Base-by-base conservation (phyloP, 2,797 vertebrate genomes). In the Hemibagrus guttatus region DNA sequence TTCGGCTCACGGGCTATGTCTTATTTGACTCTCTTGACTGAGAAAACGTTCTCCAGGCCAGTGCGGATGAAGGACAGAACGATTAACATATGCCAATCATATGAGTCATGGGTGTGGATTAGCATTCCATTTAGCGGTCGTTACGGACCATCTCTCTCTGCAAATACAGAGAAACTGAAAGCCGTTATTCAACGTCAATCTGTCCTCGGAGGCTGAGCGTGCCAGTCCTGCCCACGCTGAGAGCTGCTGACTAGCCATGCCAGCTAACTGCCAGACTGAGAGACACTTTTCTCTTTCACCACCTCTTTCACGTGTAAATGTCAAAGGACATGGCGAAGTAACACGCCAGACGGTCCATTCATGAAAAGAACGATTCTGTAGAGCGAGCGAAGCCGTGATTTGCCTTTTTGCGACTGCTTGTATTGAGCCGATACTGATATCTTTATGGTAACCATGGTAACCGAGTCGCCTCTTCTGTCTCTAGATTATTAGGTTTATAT, bases 221-320 rank as follows among this genome's bases (percentile, higher is more conserved):
- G 66, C 78, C 66, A 86, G 78, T 59, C 68, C 21, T 81, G 68
- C 79, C 79, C 79, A 74, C 59, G 31, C 85, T n/a, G 59, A 71
- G 52, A 69, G 52, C 82, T 56, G 82, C 28, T 84, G 82, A 72
- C 82, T 84, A 84, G 82, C 82, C 31, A 11, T 84, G 66, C 83
- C 83, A 61, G 56, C 69, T 28, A 84, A 75, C 68, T 75, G 84
- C 63, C 61, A 68, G 84, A 78, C 72, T 78, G 72, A 78, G 69
- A 76, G 63, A 79, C 75, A 49, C 42, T 69, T 68, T 80, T 79
- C 84, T 68, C 46, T 79, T 68, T 69, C 81, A 71, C 17, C 46
- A n/a, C 56, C 64, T 75, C 56, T 42, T 79, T 80, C 23, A 59
- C 46, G 12, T 54, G 35, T 56, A 80, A 69, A 85, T 68, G 61